Evolutionary conservation across 2,797 vertebrate species (phyloP).

Genomic region (Falco naumanni): DNA sequence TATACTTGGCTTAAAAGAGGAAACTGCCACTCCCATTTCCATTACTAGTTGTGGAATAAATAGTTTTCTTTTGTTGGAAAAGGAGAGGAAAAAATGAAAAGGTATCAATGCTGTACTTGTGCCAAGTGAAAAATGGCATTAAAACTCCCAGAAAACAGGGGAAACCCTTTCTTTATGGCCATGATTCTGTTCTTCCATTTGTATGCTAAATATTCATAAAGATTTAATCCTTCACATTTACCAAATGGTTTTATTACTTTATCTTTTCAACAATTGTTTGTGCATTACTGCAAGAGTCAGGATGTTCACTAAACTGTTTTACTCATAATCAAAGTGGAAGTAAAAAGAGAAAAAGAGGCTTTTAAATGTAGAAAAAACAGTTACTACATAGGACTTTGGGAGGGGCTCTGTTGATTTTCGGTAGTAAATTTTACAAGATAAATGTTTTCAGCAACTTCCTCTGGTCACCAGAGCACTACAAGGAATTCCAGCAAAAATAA

Average conservation of each 20-base stretch:
- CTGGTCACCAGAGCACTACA: not conserved
- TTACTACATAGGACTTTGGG: rapidly evolving
- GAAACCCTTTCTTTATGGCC: not conserved
- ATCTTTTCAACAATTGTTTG: not conserved
- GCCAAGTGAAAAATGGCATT: not conserved
- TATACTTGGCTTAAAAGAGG: slow-evolving; percentile 12
- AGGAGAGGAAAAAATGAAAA: not conserved
- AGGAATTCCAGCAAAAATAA: slow-evolving; percentile 35
- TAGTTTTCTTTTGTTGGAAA: slow-evolving; percentile 5
- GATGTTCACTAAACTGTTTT: not conserved
- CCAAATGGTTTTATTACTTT: not conserved
- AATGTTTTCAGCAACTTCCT: not conserved
- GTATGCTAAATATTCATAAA: not conserved
- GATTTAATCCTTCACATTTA: not conserved
- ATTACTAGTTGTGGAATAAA: not conserved
- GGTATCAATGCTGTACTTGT: not conserved
- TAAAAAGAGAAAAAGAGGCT: not conserved
- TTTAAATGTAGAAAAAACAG: not conserved
- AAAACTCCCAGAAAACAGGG: not conserved
- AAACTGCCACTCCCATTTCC: slow-evolving; percentile 4
- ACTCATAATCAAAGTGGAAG: not conserved
- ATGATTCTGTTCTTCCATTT: not conserved
- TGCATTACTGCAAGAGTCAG: not conserved
- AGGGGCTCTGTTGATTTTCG: not conserved
- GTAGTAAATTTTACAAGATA: not conserved